phyloP scores from a whole-genome alignment of 1,140 invertebrate genomes.

The Drosophila nikananu region DNA sequence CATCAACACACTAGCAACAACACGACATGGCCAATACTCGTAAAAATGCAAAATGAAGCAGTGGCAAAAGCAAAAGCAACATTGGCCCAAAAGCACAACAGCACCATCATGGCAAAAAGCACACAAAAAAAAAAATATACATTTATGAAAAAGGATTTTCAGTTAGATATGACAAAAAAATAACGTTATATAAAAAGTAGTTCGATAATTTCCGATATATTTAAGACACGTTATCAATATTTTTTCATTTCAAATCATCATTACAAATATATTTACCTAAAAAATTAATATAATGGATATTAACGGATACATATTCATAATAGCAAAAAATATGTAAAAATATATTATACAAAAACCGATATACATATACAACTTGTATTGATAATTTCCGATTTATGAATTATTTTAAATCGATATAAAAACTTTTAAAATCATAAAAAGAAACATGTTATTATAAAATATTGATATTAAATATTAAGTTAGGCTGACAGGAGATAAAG shows the following conservation, averaged over 20 bases:
- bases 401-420: neutral
- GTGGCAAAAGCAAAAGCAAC: conserved; percentile 9
- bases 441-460: too few relatives aligned
- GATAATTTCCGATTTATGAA: neutral
- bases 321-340: too few relatives aligned
- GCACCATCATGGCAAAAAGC: neutral
- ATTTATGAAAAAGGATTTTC: neutral
- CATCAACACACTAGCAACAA: conserved; percentile 38
- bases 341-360: too few relatives aligned
- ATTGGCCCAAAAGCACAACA: conserved; percentile 3
- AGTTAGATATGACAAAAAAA: neutral
- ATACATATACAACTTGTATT: too few relatives aligned
- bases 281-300: too few relatives aligned
- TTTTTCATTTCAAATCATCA: too few relatives aligned
- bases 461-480: too few relatives aligned
- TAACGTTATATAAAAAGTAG: neutral
- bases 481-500: too few relatives aligned
- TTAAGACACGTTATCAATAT: neutral
- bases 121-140: neutral
- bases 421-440: too few relatives aligned
- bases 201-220: neutral
- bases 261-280: too few relatives aligned
- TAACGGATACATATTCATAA: too few relatives aligned
- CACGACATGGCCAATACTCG: conserved; percentile 62
- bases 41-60: conserved; percentile 81